These are phyloP conservation scores for Podocnemis expansa DNA, from an alignment of 2,113 vertebrate species.

Conservation along the genomic window DNA sequence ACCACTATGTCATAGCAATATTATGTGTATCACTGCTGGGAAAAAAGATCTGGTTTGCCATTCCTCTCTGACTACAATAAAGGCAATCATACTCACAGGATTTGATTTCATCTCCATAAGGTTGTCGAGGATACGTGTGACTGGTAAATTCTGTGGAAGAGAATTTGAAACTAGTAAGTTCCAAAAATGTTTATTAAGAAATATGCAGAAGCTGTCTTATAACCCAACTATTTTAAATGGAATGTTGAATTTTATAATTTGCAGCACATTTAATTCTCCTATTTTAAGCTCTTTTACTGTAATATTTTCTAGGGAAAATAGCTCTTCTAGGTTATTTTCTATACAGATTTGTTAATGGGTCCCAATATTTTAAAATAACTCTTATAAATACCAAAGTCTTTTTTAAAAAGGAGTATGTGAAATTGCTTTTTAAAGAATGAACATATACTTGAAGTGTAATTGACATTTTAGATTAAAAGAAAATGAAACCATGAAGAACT, in stretches of 20 bases:
- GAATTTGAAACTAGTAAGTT: background rate
- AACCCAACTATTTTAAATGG: background rate
- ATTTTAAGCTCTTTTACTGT: background rate
- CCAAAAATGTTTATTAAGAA: background rate
- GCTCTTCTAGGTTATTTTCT: background rate
- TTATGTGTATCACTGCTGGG: background rate
- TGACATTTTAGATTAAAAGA: background rate
- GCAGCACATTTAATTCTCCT: background rate
- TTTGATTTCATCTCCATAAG: slow-evolving; percentile 97
- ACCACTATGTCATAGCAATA: background rate
- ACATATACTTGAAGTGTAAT: background rate
- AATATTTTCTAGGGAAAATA: background rate
- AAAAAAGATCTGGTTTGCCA: background rate
- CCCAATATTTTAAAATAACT: background rate
- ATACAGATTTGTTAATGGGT: background rate
- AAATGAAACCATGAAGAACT: background rate
- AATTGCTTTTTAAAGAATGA: background rate
- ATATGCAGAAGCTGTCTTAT: background rate
- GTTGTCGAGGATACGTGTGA: slow-evolving; percentile 92
- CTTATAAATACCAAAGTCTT: background rate
- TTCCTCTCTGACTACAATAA: background rate
- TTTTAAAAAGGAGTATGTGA: background rate
- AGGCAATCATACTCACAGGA: slow-evolving; percentile 81
- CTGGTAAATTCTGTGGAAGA: slow-evolving; percentile 88
- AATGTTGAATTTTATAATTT: background rate